These are phyloP conservation scores for Dipodomys merriami DNA, from an alignment of 2,113 vertebrate species.

Conservation along the genomic window DNA sequence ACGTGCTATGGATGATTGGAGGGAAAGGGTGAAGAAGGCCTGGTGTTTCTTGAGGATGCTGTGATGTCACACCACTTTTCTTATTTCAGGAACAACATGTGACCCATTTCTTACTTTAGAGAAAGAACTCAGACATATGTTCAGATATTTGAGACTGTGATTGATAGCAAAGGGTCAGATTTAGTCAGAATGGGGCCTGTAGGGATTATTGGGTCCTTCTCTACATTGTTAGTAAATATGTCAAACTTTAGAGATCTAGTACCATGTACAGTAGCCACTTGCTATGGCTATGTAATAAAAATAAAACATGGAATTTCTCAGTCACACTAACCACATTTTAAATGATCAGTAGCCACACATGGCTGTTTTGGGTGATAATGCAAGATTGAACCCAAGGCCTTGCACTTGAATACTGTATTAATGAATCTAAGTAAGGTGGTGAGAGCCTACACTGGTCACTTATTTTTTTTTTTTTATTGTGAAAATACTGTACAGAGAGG, in stretches of 20 bases:
- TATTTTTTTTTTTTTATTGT: not conserved
- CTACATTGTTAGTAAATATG: not conserved
- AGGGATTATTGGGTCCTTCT: not conserved
- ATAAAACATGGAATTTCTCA: not conserved
- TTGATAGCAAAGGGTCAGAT: not conserved
- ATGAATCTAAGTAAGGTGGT: not conserved
- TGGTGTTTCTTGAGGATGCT: not conserved
- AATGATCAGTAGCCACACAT: not conserved
- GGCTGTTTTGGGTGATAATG: not conserved
- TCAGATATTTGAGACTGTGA: not conserved
- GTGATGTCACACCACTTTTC: not conserved
- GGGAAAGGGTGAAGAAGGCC: not conserved
- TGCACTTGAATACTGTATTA: not conserved
- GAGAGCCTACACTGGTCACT: not conserved
- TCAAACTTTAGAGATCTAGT: not conserved
- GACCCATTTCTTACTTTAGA: not conserved
- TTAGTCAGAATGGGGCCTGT: not conserved
- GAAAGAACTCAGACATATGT: not conserved
- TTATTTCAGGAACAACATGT: not conserved
- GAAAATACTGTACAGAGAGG: too few species aligned
- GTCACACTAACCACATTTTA: not conserved
- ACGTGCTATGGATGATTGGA: not conserved
- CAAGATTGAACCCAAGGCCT: too few species aligned
- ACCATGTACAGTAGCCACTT: not conserved
- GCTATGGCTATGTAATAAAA: not conserved